Evolutionary conservation across 2,888 invertebrate species (phyloP).

Genomic region (Dolichopus griseipennis): DNA sequence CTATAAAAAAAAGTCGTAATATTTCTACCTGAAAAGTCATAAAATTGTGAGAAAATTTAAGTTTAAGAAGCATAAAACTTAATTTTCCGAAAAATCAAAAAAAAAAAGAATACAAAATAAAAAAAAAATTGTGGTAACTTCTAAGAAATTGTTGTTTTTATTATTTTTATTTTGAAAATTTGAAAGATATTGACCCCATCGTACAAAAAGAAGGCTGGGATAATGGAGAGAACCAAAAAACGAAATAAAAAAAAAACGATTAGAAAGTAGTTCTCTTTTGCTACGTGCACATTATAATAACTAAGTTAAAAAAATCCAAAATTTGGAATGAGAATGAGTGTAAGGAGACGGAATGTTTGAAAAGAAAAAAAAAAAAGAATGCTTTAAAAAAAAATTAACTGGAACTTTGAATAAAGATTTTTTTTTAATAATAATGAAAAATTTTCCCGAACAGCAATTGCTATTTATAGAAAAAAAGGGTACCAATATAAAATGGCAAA

Average conservation of each 20-base stretch:
- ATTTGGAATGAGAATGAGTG: background rate
- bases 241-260: background rate
- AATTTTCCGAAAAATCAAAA: constrained; percentile 6
- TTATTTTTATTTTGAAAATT: background rate
- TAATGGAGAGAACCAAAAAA: too few species aligned
- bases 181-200: background rate
- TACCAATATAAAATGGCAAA: too few species aligned
- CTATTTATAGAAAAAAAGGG: too few species aligned
- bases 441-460: too few species aligned
- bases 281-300: background rate
- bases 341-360: too few species aligned
- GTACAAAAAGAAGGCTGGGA: background rate
- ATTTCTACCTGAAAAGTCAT: background rate
- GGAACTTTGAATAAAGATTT: too few species aligned
- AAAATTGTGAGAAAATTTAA: background rate
- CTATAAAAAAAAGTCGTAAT: background rate
- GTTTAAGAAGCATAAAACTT: constrained; percentile 1
- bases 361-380: too few species aligned
- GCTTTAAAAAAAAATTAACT: too few species aligned
- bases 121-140: background rate
- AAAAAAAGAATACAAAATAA: background rate
- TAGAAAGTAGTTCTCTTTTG: background rate
- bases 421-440: too few species aligned
- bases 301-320: background rate
- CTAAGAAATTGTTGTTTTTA: background rate